phyloP scores from a whole-genome alignment of 2,113 vertebrate species.

The Trichomycterus rosablanca region DNA sequence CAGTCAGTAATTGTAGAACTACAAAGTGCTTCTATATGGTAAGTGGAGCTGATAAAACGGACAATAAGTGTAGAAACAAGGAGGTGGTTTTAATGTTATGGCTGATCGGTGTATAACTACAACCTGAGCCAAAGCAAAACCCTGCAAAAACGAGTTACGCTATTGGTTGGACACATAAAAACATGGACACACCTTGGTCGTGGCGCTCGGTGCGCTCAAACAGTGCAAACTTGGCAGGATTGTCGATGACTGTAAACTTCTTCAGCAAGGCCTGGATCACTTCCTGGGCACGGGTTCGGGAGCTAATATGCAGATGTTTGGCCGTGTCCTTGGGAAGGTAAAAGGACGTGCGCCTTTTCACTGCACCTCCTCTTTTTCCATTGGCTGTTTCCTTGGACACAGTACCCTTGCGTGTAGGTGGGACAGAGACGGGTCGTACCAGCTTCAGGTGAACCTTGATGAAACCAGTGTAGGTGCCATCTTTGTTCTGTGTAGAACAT shows the following conservation, averaged over 20 bases:
- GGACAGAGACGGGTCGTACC: constrained; percentile 83
- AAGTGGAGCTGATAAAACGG: too few species aligned
- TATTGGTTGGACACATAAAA: too few species aligned
- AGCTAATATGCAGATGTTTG: constrained; percentile 92
- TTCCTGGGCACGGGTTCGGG: constrained; percentile 79
- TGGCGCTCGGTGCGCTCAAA: constrained; percentile 87
- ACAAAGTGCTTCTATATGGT: too few species aligned
- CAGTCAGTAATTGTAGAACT: too few species aligned
- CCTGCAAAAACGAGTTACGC: too few species aligned
- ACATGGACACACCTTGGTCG: constrained; percentile 73
- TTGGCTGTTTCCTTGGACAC: constrained; percentile 55
- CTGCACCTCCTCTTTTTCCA: constrained; percentile 46
- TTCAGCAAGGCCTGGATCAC: constrained; percentile 92
- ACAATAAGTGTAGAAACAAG: too few species aligned
- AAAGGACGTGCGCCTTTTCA: constrained; percentile 87
- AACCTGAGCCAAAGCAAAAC: too few species aligned
- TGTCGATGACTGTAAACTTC: constrained; percentile 93
- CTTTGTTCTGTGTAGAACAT: constrained; percentile 75
- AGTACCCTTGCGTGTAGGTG: constrained; percentile 69
- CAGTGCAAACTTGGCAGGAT: constrained; percentile 91
- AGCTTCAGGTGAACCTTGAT: constrained; percentile 95
- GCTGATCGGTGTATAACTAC: too few species aligned
- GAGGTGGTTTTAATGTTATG: too few species aligned
- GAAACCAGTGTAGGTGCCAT: constrained; percentile 92
- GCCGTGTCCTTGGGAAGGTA: constrained; percentile 91